Conservation (phyloP, 2,888 invertebrate genomes). For the Microplitis deprimator region DNA sequence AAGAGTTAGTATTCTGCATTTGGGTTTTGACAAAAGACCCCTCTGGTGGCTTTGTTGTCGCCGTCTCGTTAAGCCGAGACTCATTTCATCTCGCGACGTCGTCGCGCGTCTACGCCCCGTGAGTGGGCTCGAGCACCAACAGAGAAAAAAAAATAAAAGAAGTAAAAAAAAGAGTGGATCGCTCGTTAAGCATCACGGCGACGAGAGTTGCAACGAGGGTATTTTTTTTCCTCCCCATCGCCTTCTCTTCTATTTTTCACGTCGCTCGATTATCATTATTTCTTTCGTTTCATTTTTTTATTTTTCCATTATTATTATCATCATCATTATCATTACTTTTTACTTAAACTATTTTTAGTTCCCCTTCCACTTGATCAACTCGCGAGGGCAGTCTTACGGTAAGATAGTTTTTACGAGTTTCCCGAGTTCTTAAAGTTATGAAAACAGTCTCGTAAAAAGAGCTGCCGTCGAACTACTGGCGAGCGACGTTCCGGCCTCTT, state of each 20-base stretch:
- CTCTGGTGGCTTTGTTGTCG: constrained; percentile 24
- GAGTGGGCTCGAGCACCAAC: constrained; percentile 21
- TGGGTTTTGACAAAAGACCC: constrained; percentile 46
- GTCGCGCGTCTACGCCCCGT: constrained; percentile 7
- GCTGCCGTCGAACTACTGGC: constrained; percentile 10
- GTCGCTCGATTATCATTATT: constrained; percentile 16
- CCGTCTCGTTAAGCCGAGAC: constrained; percentile 29
- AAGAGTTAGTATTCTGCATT: constrained; percentile 18
- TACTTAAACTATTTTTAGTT: constrained; percentile 12
- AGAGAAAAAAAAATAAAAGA: background rate
- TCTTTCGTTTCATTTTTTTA: constrained; percentile 33
- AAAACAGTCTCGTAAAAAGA: constrained; percentile 53
- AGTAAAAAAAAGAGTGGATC: constrained; percentile 10
- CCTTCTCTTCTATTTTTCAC: constrained; percentile 16
- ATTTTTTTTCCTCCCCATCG: constrained; percentile 26
- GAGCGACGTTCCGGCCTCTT: constrained; percentile 37
- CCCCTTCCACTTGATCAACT: constrained; percentile 28
- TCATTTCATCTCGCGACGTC: constrained; percentile 28
- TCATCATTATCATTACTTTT: constrained; percentile 47
- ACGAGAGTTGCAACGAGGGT: background rate
- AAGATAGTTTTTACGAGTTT: constrained; percentile 54
- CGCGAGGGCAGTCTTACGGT: constrained; percentile 11
- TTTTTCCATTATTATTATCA: background rate
- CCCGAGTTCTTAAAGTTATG: constrained; percentile 52
- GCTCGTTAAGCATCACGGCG: constrained; percentile 19